Conservation (phyloP, 2,113 vertebrate genomes). For the Globicephala melas region DNA sequence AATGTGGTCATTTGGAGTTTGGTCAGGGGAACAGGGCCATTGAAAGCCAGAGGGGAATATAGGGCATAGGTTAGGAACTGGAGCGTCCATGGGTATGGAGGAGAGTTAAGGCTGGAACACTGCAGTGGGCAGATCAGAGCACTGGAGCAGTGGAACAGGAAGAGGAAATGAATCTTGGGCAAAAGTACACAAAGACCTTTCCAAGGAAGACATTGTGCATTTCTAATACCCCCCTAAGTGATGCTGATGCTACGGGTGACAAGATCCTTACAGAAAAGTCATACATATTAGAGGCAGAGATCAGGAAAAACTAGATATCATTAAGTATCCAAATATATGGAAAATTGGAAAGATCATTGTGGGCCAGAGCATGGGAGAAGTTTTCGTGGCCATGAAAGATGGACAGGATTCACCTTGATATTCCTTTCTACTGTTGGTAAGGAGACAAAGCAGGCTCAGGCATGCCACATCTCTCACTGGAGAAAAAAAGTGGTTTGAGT, state of each 20-base stretch:
- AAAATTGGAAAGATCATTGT: neutral
- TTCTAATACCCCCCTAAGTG: neutral
- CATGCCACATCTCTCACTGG: neutral
- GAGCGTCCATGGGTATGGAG: fast-evolving
- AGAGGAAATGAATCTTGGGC: neutral
- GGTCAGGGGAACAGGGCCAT: neutral
- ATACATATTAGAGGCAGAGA: neutral
- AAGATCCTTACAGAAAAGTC: neutral
- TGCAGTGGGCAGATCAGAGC: neutral
- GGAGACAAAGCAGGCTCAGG: neutral
- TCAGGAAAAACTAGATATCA: neutral
- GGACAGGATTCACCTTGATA: neutral
- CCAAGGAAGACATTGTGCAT: neutral
- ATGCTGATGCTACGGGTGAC: neutral
- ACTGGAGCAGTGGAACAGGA: neutral
- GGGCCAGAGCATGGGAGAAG: neutral
- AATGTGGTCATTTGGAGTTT: neutral
- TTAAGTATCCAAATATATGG: neutral
- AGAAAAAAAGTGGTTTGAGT: neutral
- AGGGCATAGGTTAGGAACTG: neutral
- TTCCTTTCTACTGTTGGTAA: neutral
- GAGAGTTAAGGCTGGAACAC: neutral
- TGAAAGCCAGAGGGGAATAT: neutral
- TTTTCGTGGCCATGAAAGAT: neutral
- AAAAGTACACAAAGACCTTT: neutral